A percentile compares a stretch with the other conserved stretches of the same genome.
Evolutionary conservation across 2,888 invertebrate genomes (phyloP).

Genomic region (Noctua janthe): DNA sequence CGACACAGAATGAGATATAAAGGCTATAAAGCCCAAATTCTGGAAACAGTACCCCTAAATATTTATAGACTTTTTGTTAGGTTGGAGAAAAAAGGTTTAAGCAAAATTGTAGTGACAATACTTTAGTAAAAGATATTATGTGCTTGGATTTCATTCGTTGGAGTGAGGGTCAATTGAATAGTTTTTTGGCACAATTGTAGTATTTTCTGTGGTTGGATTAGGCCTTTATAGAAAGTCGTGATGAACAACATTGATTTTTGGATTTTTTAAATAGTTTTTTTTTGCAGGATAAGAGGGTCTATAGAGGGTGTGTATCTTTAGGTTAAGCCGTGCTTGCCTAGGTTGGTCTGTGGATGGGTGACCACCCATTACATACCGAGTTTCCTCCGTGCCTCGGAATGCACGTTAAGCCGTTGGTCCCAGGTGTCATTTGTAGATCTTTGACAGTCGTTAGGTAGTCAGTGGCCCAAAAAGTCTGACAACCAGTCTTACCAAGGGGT

Average conservation of each 20-base stretch:
- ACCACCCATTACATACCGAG: no score
- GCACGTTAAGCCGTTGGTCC: no score
- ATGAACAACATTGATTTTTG: background rate
- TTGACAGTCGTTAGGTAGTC: no score
- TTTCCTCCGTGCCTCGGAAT: no score
- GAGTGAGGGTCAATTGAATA: background rate
- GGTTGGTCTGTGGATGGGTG: no score
- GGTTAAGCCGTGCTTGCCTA: no score
- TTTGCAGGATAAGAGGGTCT: background rate
- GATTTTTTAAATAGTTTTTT: background rate
- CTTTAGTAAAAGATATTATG: slow-evolving; percentile 21
- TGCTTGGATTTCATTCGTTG: slow-evolving; percentile 15
- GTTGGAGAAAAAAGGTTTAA: slow-evolving; percentile 43
- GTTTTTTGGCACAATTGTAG: background rate
- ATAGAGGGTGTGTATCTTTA: no score
- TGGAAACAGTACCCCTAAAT: slow-evolving; percentile 60
- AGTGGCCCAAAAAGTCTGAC: no score
- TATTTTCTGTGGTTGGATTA: background rate
- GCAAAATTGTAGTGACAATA: slow-evolving; percentile 45
- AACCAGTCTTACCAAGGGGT: no score
- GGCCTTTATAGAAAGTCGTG: background rate
- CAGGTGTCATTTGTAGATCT: no score
- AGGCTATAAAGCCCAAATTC: slow-evolving; percentile 62
- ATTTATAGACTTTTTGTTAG: slow-evolving; percentile 63
- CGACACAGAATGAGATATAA: slow-evolving; percentile 61